Percentiles rank a stretch among this genome's conserved stretches.
These are phyloP conservation scores for Brienomyrus longianalis DNA, from an alignment of 2,113 vertebrate species.

Conservation along the genomic window DNA sequence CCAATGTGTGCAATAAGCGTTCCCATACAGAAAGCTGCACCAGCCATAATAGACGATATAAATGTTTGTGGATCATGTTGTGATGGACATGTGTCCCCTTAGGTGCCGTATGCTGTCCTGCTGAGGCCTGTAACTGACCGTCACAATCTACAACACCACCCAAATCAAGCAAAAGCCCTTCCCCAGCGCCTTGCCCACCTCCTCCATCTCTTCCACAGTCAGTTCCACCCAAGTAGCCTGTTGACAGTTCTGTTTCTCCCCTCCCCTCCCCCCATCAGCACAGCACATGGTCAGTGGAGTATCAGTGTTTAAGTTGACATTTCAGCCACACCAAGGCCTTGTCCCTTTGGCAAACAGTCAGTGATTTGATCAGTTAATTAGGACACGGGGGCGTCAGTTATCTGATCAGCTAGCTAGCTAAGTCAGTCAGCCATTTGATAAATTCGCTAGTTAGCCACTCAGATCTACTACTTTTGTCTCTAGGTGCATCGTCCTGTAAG, in stretches of 20 bases:
- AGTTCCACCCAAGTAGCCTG: neutral
- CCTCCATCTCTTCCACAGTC: constrained; percentile 13
- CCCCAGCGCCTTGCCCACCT: neutral
- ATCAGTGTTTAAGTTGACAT: neutral
- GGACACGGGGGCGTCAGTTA: neutral
- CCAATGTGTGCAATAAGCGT: neutral
- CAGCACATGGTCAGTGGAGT: neutral
- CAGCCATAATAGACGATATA: neutral
- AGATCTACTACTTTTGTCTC: neutral
- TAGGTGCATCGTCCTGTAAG: constrained; percentile 12
- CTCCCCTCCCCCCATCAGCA: neutral
- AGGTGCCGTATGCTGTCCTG: constrained; percentile 47
- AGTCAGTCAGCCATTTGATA: neutral
- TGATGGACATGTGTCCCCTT: constrained; percentile 20
- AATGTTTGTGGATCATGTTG: neutral
- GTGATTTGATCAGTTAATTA: constrained; percentile 5
- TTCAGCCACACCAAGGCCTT: neutral
- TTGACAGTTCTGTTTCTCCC: constrained; percentile 9
- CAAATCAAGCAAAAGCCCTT: neutral
- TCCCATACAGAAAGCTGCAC: neutral
- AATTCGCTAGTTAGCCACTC: neutral
- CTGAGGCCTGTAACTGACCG: constrained; percentile 37
- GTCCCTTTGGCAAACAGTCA: constrained; percentile 13
- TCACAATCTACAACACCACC: constrained; percentile 1
- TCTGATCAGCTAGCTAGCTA: neutral